These are phyloP conservation scores for Alectura lathami DNA, from an alignment of 2,113 vertebrate genomes.

Conservation along the genomic window DNA sequence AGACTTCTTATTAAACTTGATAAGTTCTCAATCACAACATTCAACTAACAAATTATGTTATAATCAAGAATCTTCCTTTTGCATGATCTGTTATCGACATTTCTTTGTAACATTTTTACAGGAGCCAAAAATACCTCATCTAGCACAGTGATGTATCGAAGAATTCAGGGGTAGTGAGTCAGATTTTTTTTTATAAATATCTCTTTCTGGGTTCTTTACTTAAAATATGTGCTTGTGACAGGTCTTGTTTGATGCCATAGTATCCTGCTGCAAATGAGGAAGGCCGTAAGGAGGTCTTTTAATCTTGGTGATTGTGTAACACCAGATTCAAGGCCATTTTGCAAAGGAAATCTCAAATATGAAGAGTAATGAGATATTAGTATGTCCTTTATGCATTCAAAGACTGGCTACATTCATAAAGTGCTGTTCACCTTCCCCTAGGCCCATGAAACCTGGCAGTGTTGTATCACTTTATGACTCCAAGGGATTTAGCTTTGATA, in stretches of 20 bases:
- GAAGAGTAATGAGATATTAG: not conserved
- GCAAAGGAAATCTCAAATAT: not conserved
- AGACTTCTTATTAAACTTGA: not conserved
- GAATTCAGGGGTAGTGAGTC: not conserved
- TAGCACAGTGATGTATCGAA: not conserved
- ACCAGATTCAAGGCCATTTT: not conserved
- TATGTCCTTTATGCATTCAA: not conserved
- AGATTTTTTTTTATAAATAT: not conserved
- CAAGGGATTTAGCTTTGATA: not conserved
- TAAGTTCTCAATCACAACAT: not conserved
- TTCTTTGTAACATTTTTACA: not conserved
- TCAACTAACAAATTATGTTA: not conserved
- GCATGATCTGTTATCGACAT: not conserved
- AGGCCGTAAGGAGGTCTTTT: not conserved
- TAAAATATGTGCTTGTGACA: not conserved
- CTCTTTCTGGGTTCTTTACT: not conserved
- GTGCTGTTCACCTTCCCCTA: rapidly evolving
- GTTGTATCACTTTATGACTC: not conserved
- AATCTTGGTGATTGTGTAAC: not conserved
- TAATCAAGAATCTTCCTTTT: not conserved
- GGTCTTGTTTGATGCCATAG: not conserved
- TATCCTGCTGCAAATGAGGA: not conserved
- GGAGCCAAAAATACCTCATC: not conserved
- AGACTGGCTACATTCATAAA: not conserved
- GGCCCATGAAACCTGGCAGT: not conserved